Conservation (phyloP, 2,888 invertebrate genomes). For the Troides helena region DNA sequence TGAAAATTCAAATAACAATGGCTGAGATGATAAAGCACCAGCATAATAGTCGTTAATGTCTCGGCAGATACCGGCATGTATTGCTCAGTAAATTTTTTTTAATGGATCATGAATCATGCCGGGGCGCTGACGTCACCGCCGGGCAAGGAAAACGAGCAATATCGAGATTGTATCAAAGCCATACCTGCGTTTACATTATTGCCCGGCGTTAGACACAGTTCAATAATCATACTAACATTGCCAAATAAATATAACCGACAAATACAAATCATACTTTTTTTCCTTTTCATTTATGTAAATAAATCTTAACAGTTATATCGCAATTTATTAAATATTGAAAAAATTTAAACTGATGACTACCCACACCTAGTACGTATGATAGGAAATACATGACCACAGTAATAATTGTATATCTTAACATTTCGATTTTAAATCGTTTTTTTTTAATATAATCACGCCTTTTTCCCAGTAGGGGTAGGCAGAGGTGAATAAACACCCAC, state of each 20-base stretch:
- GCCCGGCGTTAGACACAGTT: neutral
- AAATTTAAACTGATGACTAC: too few relatives aligned
- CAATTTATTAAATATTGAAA: too few relatives aligned
- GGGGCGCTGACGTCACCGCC: constrained; percentile 28
- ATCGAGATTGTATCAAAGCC: constrained; percentile 26
- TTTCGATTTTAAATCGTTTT: too few relatives aligned
- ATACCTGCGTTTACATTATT: constrained; percentile 12
- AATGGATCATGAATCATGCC: constrained; percentile 35
- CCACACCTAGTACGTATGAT: too few relatives aligned
- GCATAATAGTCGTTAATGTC: constrained; percentile 29
- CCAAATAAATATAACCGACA: neutral
- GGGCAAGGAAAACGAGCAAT: constrained; percentile 26
- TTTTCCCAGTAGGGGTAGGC: too few relatives aligned
- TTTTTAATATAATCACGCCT: too few relatives aligned
- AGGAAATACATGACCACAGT: too few relatives aligned
- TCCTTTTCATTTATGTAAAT: too few relatives aligned
- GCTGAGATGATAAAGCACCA: constrained; percentile 25
- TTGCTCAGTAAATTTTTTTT: constrained; percentile 30
- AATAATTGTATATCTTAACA: too few relatives aligned
- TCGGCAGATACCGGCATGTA: constrained; percentile 29
- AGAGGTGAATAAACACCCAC: too few relatives aligned
- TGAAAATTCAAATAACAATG: constrained; percentile 27
- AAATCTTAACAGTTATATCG: too few relatives aligned
- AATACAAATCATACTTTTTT: too few relatives aligned
- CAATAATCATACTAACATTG: neutral